A percentile compares a stretch with the other conserved stretches of the same genome.
Conservation (phyloP, 2,888 invertebrate species). For the Tubulanus polymorphus region DNA sequence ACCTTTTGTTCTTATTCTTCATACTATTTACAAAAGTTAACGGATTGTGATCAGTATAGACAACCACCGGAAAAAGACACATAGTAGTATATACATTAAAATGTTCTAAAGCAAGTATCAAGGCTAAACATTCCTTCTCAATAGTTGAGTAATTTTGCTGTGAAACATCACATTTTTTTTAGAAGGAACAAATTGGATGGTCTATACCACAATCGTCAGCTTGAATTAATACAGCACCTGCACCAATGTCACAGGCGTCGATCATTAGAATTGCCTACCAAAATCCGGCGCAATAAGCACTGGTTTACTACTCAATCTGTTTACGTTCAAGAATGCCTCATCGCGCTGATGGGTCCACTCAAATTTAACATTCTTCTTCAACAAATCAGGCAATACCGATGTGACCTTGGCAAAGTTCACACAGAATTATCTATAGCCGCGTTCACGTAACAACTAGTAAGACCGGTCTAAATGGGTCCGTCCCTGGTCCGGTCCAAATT, state of each 20-base stretch:
- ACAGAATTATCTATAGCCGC: too few species aligned
- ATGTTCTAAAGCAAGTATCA: background rate
- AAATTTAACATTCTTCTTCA: too few species aligned
- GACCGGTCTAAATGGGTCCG: too few species aligned
- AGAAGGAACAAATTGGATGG: constrained; percentile 6
- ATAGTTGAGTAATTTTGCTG: constrained; percentile 6
- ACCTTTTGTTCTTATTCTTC: background rate
- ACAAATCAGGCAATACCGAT: too few species aligned
- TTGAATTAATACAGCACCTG: constrained; percentile 9
- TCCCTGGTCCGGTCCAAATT: too few species aligned
- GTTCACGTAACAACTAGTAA: too few species aligned
- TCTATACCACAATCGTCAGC: constrained; percentile 1
- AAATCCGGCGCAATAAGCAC: constrained; percentile 7
- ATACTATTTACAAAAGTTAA: background rate
- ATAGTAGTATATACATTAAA: background rate
- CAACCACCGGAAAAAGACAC: background rate
- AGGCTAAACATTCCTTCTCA: background rate
- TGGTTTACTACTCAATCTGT: too few species aligned
- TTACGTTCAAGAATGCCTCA: too few species aligned
- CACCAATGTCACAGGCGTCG: constrained; percentile 4
- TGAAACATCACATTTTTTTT: constrained; percentile 2
- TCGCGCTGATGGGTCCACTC: too few species aligned
- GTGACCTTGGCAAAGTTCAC: too few species aligned
- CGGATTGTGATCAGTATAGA: background rate
- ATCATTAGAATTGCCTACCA: background rate